Conservation (phyloP, 2,888 invertebrate genomes). For the Crossocerus cetratus region DNA sequence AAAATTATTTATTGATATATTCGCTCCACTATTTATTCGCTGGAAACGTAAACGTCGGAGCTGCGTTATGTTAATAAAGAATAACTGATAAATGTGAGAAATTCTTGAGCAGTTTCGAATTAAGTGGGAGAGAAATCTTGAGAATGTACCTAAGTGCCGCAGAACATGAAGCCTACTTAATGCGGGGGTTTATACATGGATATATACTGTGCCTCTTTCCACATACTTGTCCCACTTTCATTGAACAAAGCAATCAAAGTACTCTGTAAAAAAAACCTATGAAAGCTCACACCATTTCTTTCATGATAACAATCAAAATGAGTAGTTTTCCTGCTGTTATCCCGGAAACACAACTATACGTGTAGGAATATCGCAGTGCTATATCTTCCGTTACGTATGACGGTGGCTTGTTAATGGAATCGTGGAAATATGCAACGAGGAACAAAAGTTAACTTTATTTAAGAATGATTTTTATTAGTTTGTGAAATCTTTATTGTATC, state of each 20-base stretch:
- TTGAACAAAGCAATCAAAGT: constrained; percentile 36
- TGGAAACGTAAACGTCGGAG: too few species aligned
- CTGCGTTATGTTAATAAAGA: too few species aligned
- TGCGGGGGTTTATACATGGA: constrained; percentile 17
- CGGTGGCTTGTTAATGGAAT: not conserved
- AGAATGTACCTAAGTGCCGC: constrained; percentile 59
- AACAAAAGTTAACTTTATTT: not conserved
- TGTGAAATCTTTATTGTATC: not conserved
- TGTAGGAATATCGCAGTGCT: constrained; percentile 20
- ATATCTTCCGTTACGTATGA: constrained; percentile 32
- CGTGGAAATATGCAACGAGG: not conserved
- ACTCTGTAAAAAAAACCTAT: constrained; percentile 22
- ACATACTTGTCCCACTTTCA: constrained; percentile 34
- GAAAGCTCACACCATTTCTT: constrained; percentile 9
- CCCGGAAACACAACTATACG: constrained; percentile 12
- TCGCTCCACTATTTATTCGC: too few species aligned
- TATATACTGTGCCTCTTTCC: constrained; percentile 28
- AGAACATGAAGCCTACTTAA: constrained; percentile 47
- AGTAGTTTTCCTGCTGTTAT: constrained; percentile 34
- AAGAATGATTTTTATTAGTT: too few species aligned
- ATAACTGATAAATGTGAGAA: not conserved
- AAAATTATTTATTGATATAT: too few species aligned
- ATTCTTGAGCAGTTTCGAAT: constrained; percentile 29
- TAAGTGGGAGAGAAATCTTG: constrained; percentile 24
- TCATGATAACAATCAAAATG: constrained; percentile 30